These are phyloP conservation scores for Drosophila formosana DNA, from an alignment of 2,888 invertebrate genomes.

Conservation along the genomic window DNA sequence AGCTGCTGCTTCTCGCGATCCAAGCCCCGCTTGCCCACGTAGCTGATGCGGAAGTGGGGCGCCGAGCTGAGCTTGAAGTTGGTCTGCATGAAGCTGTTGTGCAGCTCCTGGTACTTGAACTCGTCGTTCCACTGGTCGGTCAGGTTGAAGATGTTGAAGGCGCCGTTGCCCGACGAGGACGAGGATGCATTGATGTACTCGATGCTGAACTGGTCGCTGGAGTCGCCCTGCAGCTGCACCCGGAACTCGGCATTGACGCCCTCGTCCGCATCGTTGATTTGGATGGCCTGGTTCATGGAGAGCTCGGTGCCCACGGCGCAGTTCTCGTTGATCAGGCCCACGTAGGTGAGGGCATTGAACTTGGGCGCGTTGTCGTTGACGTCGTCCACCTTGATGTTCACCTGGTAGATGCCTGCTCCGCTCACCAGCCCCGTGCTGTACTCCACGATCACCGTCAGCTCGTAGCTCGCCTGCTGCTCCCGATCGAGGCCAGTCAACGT, in stretches of 20 bases:
- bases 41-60: constrained; percentile 82
- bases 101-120: constrained; percentile 83
- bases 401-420: constrained; percentile 92
- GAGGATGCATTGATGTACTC: constrained; percentile 87
- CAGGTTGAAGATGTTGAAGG: constrained; percentile 83
- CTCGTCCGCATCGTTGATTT: constrained; percentile 90
- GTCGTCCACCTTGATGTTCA: constrained; percentile 92
- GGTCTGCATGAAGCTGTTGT: constrained; percentile 82
- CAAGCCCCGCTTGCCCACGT: constrained; percentile 85
- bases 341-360: constrained; percentile 90
- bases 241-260: constrained; percentile 89
- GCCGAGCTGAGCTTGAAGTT: constrained; percentile 77
- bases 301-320: constrained; percentile 90
- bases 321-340: constrained; percentile 92
- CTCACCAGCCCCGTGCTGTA: constrained; percentile 89
- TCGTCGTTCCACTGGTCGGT: constrained; percentile 85
- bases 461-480: constrained; percentile 90
- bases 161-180: constrained; percentile 81
- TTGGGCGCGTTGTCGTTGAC: constrained; percentile 94
- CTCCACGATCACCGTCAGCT: constrained; percentile 92
- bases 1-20: constrained; percentile 90
- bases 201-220: constrained; percentile 89
- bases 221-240: constrained; percentile 90
- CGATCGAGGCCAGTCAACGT: constrained; percentile 91
- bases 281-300: constrained; percentile 88